phyloP scores from a whole-genome alignment of 1,140 invertebrate genomes.

The Centruroides vittatus region DNA sequence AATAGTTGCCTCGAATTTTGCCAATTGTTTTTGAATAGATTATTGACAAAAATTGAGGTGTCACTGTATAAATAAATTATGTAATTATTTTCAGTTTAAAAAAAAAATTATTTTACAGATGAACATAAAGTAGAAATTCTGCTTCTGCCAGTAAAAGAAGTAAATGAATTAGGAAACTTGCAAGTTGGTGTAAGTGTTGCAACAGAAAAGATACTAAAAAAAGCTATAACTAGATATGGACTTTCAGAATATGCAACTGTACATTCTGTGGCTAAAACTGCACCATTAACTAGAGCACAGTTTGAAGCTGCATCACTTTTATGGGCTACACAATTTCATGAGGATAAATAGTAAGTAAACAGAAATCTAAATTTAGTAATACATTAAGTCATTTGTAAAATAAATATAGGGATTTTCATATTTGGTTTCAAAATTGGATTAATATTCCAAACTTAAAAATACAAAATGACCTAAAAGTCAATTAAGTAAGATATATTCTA shows the following conservation, averaged over 20 bases:
- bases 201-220: too few relatives aligned
- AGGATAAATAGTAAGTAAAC: conserved; percentile 37
- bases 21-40: too few relatives aligned
- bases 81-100: not conserved
- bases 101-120: conserved; percentile 11
- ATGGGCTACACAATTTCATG: conserved; percentile 70
- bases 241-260: not conserved
- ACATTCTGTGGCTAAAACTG: conserved; percentile 38
- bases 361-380: not conserved
- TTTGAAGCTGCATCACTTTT: conserved; percentile 41
- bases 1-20: too few relatives aligned
- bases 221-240: not conserved
- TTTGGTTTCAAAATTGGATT: not conserved
- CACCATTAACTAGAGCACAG: conserved; percentile 50
- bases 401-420: not conserved
- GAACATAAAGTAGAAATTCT: not conserved
- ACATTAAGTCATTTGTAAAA: not conserved
- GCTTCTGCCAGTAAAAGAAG: not conserved
- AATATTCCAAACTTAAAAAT: too few relatives aligned
- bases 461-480: not conserved
- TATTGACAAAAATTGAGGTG: too few relatives aligned
- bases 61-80: too few relatives aligned
- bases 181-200: too few relatives aligned
- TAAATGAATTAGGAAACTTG: not conserved
- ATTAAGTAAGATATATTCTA: not conserved